Conservation (phyloP, 1,140 invertebrate genomes). For the Brachystomella parvula region DNA sequence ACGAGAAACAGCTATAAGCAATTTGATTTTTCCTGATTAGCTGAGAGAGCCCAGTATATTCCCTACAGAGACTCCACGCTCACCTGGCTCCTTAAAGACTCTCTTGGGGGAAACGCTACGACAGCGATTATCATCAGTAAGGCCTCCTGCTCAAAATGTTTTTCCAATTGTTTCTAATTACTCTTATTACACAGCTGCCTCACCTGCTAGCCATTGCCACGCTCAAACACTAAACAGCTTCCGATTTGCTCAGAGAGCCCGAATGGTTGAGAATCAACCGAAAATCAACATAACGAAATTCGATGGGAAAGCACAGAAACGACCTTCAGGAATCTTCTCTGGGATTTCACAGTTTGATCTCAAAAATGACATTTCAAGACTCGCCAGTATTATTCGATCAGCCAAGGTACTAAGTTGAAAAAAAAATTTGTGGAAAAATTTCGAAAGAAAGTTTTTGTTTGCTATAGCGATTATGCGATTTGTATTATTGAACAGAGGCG, state of each 20-base stretch:
- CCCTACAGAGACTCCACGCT: constrained; percentile 66
- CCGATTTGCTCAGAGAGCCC: constrained; percentile 59
- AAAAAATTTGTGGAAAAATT: no score
- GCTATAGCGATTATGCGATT: no score
- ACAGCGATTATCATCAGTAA: constrained; percentile 58
- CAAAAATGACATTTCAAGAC: constrained; percentile 33
- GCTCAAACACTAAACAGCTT: constrained; percentile 62
- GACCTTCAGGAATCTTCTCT: constrained; percentile 5
- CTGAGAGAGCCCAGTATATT: constrained; percentile 47
- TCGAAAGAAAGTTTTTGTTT: no score
- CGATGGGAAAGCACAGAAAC: not conserved
- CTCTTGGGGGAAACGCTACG: constrained; percentile 56
- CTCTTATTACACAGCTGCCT: no score
- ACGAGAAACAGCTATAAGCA: not conserved
- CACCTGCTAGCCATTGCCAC: constrained; percentile 58
- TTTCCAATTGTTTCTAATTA: constrained; percentile 38
- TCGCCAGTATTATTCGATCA: constrained; percentile 31
- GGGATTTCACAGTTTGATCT: constrained; percentile 33
- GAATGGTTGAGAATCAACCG: constrained; percentile 59
- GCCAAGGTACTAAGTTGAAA: constrained; percentile 32
- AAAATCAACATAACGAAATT: constrained; percentile 43
- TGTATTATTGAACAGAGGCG: no score
- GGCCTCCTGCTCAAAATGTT: not conserved
- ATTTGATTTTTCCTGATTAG: constrained; percentile 18
- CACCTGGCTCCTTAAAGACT: constrained; percentile 65